Evolutionary conservation across 1,140 invertebrate genomes (phyloP), one percentile per base, ranked within the genome.

Genomic region (Eumaeus atala): DNA sequence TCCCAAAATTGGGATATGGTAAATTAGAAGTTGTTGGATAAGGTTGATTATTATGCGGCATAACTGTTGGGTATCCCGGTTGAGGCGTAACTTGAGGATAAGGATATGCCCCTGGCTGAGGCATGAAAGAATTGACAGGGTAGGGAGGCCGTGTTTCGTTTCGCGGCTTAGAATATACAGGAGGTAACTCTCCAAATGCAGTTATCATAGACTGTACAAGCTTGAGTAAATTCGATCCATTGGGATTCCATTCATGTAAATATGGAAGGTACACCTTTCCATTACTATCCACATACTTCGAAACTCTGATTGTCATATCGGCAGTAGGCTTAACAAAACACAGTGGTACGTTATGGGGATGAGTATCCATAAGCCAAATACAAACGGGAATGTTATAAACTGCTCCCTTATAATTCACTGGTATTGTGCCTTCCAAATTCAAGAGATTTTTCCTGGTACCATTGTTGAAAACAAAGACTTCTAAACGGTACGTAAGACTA

Each of bases 251-350:
- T 66, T 99, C 95, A 70, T 97, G 95, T 48, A 99, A 89, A 89
- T 98, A 99, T 7, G 98, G 98, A 59, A 99, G 89, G 87, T 98
- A 99, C 56, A 99, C 93, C 88, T 97, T 97, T 18, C 98, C 98
- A 89, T 94, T 97, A 61, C 94, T 92, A 86, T 99, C 97, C 8
- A 99, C 97, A 89, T 94, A 96, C 78, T 93, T 93, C 12, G 97
- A 98, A 14, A 94, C 92, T 90, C 98, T 98, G 57, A 99, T 97
- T 52, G 92, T 91, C 98, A 99, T 99, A 59, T 95, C 95, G 51
- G 91, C 57, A 5, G 98, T 99, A 37, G 98, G 98, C 84, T 93
- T 95, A 0, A 99, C 98, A 87, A 95, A 99, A 76, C 97, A 98
- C 82, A 99, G 95, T n/a, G 98, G 98, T 14, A 97, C 95, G 88